Conservation (phyloP, 2,113 vertebrate species). For the Pedetes capensis region DNA sequence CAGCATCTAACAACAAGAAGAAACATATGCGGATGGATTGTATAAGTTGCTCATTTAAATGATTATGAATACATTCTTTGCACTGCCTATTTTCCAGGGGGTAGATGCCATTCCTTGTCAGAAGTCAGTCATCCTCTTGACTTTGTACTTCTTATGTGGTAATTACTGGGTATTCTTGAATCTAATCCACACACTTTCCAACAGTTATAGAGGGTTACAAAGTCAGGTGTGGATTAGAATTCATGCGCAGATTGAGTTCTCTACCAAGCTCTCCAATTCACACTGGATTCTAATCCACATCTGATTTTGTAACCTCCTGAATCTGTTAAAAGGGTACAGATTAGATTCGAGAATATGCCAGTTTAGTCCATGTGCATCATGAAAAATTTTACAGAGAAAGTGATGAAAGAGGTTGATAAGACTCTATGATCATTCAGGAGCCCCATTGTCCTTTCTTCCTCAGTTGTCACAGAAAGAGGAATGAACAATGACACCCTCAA, state of each 20-base stretch:
- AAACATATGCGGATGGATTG: neutral
- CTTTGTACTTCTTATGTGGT: neutral
- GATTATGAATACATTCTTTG: neutral
- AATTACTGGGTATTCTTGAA: too few species aligned
- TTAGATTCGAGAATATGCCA: too few species aligned
- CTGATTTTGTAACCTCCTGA: too few species aligned
- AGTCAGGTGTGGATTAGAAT: too few species aligned
- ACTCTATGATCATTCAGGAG: neutral
- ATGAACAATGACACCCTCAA: neutral
- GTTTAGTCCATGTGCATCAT: neutral
- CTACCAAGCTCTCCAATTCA: too few species aligned
- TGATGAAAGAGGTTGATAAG: neutral
- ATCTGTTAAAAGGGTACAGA: too few species aligned
- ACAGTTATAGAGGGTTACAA: too few species aligned
- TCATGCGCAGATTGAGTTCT: too few species aligned
- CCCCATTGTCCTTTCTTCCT: neutral
- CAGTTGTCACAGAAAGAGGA: neutral
- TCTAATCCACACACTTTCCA: too few species aligned
- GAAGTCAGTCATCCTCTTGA: neutral
- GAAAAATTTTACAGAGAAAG: neutral
- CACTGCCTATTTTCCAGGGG: neutral
- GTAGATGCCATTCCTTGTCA: neutral
- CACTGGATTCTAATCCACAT: too few species aligned
- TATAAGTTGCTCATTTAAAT: neutral
- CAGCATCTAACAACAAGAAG: too few species aligned